These are phyloP conservation scores for Helicolenus hilgendorfi DNA, from an alignment of 2,797 vertebrate genomes.

Conservation along the genomic window DNA sequence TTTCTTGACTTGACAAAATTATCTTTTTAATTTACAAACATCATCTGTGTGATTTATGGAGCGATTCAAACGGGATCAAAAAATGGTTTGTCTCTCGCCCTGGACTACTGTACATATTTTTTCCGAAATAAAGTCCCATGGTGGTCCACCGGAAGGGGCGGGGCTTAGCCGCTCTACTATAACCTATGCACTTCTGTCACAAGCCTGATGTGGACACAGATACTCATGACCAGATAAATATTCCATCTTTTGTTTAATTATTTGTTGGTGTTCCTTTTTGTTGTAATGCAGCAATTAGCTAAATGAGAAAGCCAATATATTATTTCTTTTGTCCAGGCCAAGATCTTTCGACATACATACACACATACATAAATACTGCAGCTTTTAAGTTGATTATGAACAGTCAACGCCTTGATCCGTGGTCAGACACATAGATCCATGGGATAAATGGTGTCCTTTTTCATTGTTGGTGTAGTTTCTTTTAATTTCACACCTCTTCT, in stretches of 20 bases:
- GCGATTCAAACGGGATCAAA: too few species aligned
- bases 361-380: too few species aligned
- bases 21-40: too few species aligned
- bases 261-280: neutral
- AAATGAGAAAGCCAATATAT: neutral
- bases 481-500: constrained; percentile 46
- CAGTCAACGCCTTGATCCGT: neutral
- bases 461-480: neutral
- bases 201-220: neutral
- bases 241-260: neutral
- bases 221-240: neutral
- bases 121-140: too few species aligned
- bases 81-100: too few species aligned
- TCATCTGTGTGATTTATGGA: too few species aligned
- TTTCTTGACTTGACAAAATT: too few species aligned
- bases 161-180: too few species aligned
- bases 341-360: neutral
- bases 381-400: too few species aligned
- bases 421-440: neutral
- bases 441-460: constrained; percentile 1
- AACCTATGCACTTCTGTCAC: neutral
- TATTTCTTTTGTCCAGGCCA: neutral
- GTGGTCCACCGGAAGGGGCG: too few species aligned
- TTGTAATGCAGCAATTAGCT: neutral
- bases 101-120: too few species aligned